Conservation (phyloP, 1,140 invertebrate genomes). For the Bombyx mandarina region DNA sequence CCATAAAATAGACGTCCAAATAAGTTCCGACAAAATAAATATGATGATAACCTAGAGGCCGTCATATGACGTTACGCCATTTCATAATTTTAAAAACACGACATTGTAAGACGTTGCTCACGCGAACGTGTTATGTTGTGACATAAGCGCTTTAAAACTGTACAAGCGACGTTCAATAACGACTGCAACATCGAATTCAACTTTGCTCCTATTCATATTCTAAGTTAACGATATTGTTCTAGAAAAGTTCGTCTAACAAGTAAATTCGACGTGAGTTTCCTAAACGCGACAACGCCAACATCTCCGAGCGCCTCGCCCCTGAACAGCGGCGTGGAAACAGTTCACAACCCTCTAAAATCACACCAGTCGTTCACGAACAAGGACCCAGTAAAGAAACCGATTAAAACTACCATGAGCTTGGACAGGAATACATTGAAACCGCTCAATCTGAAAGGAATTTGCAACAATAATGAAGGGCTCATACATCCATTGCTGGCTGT, state of each 20-base stretch:
- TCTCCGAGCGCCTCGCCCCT: slow-evolving; percentile 20
- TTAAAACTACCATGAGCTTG: slow-evolving; percentile 45
- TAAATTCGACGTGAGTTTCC: slow-evolving; percentile 56
- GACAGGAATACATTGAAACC: slow-evolving; percentile 49
- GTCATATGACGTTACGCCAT: too few species aligned
- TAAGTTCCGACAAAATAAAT: too few species aligned
- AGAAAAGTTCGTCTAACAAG: slow-evolving; percentile 53
- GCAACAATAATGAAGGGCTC: slow-evolving; percentile 34
- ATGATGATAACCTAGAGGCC: too few species aligned
- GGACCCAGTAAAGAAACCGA: slow-evolving; percentile 20
- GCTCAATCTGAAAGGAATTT: slow-evolving; percentile 52
- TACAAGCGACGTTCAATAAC: background rate
- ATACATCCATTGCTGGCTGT: slow-evolving; percentile 44
- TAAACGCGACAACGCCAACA: slow-evolving; percentile 25
- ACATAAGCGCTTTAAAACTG: background rate
- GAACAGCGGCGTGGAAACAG: slow-evolving; percentile 20
- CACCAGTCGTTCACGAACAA: slow-evolving; percentile 40
- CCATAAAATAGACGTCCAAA: too few species aligned
- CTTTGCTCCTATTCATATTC: too few species aligned
- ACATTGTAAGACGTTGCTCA: too few species aligned
- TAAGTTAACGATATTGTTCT: background rate
- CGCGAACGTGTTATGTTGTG: too few species aligned
- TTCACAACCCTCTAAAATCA: slow-evolving; percentile 29
- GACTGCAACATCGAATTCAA: too few species aligned
- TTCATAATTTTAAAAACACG: too few species aligned